These are phyloP conservation scores for Rhinoderma darwinii DNA, from an alignment of 2,113 vertebrate genomes.

Conservation along the genomic window DNA sequence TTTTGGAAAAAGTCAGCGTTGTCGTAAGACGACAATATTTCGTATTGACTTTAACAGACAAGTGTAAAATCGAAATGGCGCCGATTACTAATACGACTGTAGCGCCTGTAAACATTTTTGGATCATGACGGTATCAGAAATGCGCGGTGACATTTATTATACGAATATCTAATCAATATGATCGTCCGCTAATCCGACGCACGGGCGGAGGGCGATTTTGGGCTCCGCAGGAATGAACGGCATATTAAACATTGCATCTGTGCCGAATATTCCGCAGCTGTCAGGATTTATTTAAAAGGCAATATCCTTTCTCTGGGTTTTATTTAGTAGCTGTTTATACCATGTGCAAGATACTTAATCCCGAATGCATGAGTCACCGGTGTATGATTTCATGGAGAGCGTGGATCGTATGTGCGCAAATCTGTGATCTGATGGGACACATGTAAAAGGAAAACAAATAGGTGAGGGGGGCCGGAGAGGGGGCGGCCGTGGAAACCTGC, in stretches of 20 bases:
- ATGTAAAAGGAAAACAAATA: conserved; percentile 52
- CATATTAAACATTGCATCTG: conserved; percentile 70
- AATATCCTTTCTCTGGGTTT: conserved; percentile 75
- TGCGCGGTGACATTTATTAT: no score
- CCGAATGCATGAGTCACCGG: conserved; percentile 72
- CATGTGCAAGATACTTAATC: conserved; percentile 73
- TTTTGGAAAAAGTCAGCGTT: no score
- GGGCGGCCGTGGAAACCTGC: not conserved
- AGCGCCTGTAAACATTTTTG: no score
- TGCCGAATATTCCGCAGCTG: conserved; percentile 78
- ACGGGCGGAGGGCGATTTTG: conserved; percentile 64
- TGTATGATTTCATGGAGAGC: conserved; percentile 73
- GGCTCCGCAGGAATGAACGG: conserved; percentile 68
- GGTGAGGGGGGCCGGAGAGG: not conserved
- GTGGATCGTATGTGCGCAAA: conserved; percentile 61
- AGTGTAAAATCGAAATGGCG: no score
- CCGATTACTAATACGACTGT: no score
- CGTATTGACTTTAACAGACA: no score
- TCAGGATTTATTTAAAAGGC: conserved; percentile 80
- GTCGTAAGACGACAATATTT: no score
- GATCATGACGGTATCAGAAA: no score
- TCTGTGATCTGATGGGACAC: conserved; percentile 46
- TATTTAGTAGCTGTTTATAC: conserved; percentile 77
- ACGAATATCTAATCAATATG: conserved; percentile 74
- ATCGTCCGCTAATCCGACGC: conserved; percentile 67